Conservation (phyloP, 1,140 invertebrate species). For the Brachionus paranguensis region DNA sequence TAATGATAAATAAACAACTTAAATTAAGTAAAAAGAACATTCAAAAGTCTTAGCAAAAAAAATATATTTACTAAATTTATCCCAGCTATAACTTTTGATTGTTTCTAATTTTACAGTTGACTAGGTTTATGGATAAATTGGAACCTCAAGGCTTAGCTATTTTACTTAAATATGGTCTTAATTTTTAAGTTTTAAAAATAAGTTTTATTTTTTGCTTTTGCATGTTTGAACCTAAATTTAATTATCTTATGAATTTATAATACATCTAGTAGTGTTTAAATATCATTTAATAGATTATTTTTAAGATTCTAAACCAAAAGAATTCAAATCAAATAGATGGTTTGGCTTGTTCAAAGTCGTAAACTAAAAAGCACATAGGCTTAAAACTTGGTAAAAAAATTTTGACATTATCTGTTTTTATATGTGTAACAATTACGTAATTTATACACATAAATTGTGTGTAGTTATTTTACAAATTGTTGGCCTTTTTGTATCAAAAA, state of each 20-base stretch:
- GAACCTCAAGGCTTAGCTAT: background rate
- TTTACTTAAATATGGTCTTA: background rate
- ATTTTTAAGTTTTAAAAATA: background rate
- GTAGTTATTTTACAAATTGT: background rate
- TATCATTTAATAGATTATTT: background rate
- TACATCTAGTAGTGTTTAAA: background rate
- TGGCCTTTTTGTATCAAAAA: background rate
- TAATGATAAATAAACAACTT: background rate
- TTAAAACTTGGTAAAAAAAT: background rate
- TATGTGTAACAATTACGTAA: background rate
- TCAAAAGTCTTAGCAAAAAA: background rate
- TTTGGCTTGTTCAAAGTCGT: background rate
- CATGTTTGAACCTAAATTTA: background rate
- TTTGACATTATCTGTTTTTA: background rate
- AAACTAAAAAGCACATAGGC: background rate
- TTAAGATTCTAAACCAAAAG: background rate
- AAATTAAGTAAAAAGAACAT: background rate
- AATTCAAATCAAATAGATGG: background rate
- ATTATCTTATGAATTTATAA: background rate
- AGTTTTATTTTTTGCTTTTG: background rate
- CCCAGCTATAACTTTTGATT: background rate
- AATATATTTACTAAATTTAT: background rate
- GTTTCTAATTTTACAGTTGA: background rate
- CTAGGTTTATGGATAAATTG: background rate
- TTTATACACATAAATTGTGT: background rate